Conservation (phyloP, 2,797 vertebrate species). For the Allobates femoralis region DNA sequence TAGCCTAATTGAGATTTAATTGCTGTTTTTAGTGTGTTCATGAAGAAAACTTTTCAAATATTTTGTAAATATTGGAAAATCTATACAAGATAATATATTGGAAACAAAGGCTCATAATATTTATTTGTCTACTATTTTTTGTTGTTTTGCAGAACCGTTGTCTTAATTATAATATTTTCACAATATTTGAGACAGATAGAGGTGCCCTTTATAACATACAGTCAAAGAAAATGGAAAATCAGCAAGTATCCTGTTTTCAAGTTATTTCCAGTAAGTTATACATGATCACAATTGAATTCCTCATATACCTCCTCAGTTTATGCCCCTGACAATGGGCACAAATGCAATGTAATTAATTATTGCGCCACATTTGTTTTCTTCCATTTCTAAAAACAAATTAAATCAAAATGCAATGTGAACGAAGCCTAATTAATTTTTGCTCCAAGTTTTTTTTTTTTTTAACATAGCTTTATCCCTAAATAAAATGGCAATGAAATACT, state of each 20-base stretch:
- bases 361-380: no score
- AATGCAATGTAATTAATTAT: no score
- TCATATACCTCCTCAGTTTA: no score
- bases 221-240: conserved; percentile 80
- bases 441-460: no score
- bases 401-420: no score
- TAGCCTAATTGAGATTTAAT: no score
- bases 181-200: conserved; percentile 81
- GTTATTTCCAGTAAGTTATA: conserved; percentile 79
- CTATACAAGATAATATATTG: not conserved
- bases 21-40: not conserved
- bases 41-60: not conserved
- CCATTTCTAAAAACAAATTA: no score
- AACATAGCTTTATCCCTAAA: no score
- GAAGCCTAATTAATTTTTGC: no score
- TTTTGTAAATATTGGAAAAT: not conserved
- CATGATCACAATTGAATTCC: not conserved
- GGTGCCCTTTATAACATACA: conserved; percentile 78
- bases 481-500: no score
- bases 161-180: conserved; percentile 81
- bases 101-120: not conserved
- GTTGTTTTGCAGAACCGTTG: conserved; percentile 74
- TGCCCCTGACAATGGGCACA: no score
- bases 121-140: not conserved
- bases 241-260: conserved; percentile 83